These are phyloP conservation scores for Carposina sasakii DNA, from an alignment of 1,140 invertebrate species.

Conservation along the genomic window DNA sequence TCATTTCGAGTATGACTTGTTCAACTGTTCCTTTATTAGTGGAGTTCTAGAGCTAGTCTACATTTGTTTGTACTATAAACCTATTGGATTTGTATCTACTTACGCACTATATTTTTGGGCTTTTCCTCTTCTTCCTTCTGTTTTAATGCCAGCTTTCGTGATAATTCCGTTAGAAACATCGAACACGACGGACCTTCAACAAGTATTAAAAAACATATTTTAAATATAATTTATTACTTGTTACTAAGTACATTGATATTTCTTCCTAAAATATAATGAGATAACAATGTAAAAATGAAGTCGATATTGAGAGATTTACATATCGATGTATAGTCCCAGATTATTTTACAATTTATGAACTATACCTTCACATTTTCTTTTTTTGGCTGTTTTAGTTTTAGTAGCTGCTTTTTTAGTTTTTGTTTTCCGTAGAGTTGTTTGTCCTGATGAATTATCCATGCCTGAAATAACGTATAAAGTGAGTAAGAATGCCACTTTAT, in stretches of 20 bases:
- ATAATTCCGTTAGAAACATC: conserved; percentile 54
- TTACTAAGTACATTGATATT: too few species aligned
- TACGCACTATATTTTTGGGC: conserved; percentile 48
- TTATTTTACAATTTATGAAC: too few species aligned
- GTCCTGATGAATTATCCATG: conserved; percentile 41
- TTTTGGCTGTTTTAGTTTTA: conserved; percentile 52
- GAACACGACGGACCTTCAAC: conserved; percentile 57
- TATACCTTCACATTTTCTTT: conserved; percentile 52
- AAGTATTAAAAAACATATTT: conserved; percentile 11
- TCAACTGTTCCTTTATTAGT: too few species aligned
- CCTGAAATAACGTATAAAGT: conserved; percentile 21
- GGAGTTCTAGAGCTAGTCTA: too few species aligned
- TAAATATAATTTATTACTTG: conserved; percentile 5
- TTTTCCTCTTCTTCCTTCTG: conserved; percentile 46
- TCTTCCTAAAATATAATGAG: too few species aligned
- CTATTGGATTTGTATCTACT: too few species aligned
- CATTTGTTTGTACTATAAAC: too few species aligned
- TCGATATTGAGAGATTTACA: too few species aligned
- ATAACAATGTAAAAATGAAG: too few species aligned
- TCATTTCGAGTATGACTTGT: too few species aligned
- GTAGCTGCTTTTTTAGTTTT: conserved; percentile 45
- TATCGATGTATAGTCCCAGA: too few species aligned
- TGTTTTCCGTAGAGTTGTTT: conserved; percentile 34
- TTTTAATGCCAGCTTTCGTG: conserved; percentile 44
- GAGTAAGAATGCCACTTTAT: too few species aligned